phyloP scores from a whole-genome alignment of 2,113 vertebrate species.

The Aegithalos caudatus region DNA sequence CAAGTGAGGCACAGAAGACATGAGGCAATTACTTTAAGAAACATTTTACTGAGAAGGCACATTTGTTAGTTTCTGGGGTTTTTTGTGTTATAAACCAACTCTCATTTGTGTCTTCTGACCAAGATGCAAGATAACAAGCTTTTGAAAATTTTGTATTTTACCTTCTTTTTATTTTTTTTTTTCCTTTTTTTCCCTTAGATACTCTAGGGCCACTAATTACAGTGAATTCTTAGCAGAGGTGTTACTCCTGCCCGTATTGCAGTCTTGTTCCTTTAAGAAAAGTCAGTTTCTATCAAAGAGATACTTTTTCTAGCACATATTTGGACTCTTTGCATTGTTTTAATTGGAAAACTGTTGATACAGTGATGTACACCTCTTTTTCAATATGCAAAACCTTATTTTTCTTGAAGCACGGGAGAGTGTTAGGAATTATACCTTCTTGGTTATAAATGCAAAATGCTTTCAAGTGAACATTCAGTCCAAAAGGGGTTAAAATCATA shows the following conservation, averaged over 20 bases:
- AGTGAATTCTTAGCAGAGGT: background rate
- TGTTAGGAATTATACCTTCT: background rate
- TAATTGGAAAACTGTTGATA: background rate
- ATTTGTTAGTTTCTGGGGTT: accelerated
- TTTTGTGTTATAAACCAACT: background rate
- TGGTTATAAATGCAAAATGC: background rate
- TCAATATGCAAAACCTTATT: background rate
- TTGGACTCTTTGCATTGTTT: background rate
- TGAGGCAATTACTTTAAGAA: background rate
- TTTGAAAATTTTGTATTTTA: background rate
- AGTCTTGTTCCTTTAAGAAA: background rate
- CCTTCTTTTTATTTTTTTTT: background rate
- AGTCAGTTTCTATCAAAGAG: background rate
- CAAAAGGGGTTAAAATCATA: background rate
- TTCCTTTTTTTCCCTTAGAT: background rate
- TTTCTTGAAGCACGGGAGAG: background rate
- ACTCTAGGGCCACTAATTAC: background rate
- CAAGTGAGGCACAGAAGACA: background rate
- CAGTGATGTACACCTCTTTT: background rate
- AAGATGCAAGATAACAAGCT: background rate
- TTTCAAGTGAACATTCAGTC: background rate
- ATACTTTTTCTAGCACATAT: background rate
- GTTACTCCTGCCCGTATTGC: background rate
- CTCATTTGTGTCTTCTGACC: background rate
- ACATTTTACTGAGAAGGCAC: background rate